Percentiles rank a stretch among this genome's conserved stretches.
Evolutionary conservation across 2,888 invertebrate species (phyloP).

Genomic region (Nomada hirtipes): DNA sequence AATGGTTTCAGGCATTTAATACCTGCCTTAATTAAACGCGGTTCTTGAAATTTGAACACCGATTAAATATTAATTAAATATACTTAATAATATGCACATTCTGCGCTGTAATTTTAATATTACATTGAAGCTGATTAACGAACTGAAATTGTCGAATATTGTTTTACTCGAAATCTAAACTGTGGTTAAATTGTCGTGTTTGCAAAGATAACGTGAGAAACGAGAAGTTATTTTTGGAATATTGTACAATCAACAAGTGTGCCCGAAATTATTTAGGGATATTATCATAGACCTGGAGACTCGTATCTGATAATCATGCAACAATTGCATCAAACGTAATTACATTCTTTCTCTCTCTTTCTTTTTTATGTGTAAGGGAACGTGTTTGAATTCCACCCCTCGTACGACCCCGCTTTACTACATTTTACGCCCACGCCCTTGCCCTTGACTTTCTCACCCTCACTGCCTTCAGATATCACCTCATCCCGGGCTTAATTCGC

Average conservation of each 20-base stretch:
- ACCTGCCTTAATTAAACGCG: background rate
- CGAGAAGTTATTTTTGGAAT: constrained; percentile 3
- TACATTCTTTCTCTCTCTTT: constrained; percentile 1
- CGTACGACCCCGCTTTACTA: constrained; percentile 42
- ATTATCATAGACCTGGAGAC: background rate
- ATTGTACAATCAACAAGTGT: background rate
- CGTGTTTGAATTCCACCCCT: constrained; percentile 51
- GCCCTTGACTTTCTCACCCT: constrained; percentile 72
- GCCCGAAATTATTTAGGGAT: background rate
- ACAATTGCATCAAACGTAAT: constrained; percentile 32
- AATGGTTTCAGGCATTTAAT: background rate
- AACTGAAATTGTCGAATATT: constrained; percentile 13
- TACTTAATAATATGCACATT: background rate
- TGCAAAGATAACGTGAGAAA: background rate
- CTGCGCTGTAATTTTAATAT: background rate
- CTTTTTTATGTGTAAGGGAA: constrained; percentile 24
- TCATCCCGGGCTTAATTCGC: constrained; percentile 70
- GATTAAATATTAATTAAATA: background rate
- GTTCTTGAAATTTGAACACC: background rate
- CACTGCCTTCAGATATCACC: constrained; percentile 58
- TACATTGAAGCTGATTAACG: too few species aligned
- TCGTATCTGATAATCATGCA: background rate
- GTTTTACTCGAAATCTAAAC: constrained; percentile 55
- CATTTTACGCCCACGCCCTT: constrained; percentile 64
- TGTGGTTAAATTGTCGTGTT: constrained; percentile 40